phyloP scores from a whole-genome alignment of 2,888 invertebrate genomes.

The Polyommatus icarus region DNA sequence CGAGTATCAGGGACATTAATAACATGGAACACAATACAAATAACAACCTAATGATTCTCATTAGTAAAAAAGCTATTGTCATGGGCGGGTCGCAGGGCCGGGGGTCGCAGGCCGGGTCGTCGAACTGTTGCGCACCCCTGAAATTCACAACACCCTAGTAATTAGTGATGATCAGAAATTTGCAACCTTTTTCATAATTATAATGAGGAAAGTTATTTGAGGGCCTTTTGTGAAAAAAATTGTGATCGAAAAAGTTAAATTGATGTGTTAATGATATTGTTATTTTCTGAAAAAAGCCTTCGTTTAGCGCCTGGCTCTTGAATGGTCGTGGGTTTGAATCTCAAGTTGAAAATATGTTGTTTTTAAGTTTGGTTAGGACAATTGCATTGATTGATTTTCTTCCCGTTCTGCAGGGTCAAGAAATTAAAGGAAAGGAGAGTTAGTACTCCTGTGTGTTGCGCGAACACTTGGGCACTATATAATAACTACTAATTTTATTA shows the following conservation, averaged over 20 bases:
- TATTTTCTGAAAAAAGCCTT: not conserved
- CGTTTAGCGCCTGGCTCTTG: too few species aligned
- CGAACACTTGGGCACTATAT: too few species aligned
- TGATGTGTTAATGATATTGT: constrained; percentile 34
- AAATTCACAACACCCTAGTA: constrained; percentile 46
- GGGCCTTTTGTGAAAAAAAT: not conserved
- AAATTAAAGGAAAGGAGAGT: too few species aligned
- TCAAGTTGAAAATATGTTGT: too few species aligned
- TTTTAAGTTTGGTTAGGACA: too few species aligned
- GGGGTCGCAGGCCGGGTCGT: constrained; percentile 49
- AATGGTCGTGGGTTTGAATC: too few species aligned
- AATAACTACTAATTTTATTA: too few species aligned
- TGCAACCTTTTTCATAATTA: constrained; percentile 53
- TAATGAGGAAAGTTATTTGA: constrained; percentile 54
- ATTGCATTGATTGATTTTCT: too few species aligned
- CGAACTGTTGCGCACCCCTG: constrained; percentile 59
- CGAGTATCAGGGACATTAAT: not conserved
- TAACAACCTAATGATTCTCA: constrained; percentile 26
- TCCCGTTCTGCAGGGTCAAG: too few species aligned
- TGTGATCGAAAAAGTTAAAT: not conserved
- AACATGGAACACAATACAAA: not conserved
- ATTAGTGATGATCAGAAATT: constrained; percentile 72
- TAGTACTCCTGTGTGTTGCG: too few species aligned
- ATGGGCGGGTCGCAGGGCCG: constrained; percentile 46
- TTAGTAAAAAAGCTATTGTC: constrained; percentile 31